A percentile compares a stretch with the other conserved stretches of the same genome.
phyloP scores from a whole-genome alignment of 1,140 invertebrate genomes.

The Nasonia vitripennis region DNA sequence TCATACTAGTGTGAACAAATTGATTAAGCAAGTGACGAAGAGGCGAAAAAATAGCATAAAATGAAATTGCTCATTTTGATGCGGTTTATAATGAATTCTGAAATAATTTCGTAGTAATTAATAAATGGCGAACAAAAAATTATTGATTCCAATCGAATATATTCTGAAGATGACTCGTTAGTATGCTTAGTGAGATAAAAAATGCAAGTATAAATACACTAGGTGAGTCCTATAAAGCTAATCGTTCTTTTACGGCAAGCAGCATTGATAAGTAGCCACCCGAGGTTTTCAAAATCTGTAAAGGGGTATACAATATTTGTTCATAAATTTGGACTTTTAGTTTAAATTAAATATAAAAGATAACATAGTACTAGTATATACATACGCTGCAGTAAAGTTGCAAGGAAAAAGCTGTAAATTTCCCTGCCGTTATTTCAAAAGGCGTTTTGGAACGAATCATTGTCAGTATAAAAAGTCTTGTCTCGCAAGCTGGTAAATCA shows the following conservation, averaged over 20 bases:
- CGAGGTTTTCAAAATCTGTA: conserved; percentile 73
- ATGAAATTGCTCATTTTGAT: too few relatives aligned
- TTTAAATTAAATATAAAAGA: not conserved
- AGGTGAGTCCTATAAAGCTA: not conserved
- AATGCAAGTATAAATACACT: too few relatives aligned
- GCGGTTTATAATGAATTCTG: too few relatives aligned
- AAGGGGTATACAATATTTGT: conserved; percentile 31
- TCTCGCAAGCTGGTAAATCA: not conserved
- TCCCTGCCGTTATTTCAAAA: conserved; percentile 47
- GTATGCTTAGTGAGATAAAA: too few relatives aligned
- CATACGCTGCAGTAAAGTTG: conserved; percentile 71
- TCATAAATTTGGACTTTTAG: too few relatives aligned
- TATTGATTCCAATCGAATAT: too few relatives aligned
- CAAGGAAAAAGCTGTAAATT: conserved; percentile 52
- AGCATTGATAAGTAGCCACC: conserved; percentile 73
- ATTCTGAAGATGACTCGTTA: too few relatives aligned
- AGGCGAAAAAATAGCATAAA: too few relatives aligned
- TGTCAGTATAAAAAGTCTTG: conserved; percentile 43
- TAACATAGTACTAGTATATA: not conserved
- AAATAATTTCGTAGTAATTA: too few relatives aligned
- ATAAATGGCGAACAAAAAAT: too few relatives aligned
- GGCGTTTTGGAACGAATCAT: conserved; percentile 61
- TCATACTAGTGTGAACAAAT: too few relatives aligned
- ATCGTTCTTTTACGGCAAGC: conserved; percentile 40
- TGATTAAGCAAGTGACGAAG: too few relatives aligned